Evolutionary conservation across 2,113 vertebrate species (phyloP).

Genomic region (Kryptolebias marmoratus): DNA sequence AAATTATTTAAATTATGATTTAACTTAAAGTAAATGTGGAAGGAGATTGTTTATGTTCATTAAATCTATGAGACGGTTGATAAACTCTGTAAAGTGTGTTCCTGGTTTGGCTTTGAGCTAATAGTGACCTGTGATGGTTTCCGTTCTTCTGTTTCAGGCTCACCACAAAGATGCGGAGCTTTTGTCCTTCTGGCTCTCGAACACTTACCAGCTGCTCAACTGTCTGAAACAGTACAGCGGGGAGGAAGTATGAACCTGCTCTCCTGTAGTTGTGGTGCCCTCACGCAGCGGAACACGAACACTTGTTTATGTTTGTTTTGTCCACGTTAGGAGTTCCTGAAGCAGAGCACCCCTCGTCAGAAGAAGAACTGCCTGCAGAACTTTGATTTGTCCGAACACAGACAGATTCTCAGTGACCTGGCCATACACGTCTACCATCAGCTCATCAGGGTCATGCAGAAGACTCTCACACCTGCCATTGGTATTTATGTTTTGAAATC

Average conservation of each 20-base stretch:
- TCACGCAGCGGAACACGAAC: neutral
- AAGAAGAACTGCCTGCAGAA: slow-evolving; percentile 93
- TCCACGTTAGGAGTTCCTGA: slow-evolving; percentile 87
- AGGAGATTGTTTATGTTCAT: no score
- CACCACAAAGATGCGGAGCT: slow-evolving; percentile 89
- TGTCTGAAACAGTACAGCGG: slow-evolving; percentile 98
- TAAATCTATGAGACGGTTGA: neutral
- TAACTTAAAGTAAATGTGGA: no score
- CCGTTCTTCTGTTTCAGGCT: slow-evolving; percentile 77
- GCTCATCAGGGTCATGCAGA: slow-evolving; percentile 89
- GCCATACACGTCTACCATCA: slow-evolving; percentile 94
- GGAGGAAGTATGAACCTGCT: slow-evolving; percentile 86
- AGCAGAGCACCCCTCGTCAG: slow-evolving; percentile 87
- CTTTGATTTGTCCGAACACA: slow-evolving; percentile 95
- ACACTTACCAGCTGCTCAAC: slow-evolving; percentile 91
- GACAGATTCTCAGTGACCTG: slow-evolving; percentile 94
- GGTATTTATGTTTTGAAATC: slow-evolving; percentile 71
- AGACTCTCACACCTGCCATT: slow-evolving; percentile 87
- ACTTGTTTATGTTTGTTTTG: slow-evolving; percentile 8
- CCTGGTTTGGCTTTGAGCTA: neutral
- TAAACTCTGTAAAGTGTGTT: no score
- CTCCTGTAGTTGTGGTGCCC: neutral
- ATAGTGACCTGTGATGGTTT: neutral
- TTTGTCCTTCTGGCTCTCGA: slow-evolving; percentile 96
- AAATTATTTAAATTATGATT: no score